Conservation (phyloP, 2,888 invertebrate species). For the Tachina grossa region DNA sequence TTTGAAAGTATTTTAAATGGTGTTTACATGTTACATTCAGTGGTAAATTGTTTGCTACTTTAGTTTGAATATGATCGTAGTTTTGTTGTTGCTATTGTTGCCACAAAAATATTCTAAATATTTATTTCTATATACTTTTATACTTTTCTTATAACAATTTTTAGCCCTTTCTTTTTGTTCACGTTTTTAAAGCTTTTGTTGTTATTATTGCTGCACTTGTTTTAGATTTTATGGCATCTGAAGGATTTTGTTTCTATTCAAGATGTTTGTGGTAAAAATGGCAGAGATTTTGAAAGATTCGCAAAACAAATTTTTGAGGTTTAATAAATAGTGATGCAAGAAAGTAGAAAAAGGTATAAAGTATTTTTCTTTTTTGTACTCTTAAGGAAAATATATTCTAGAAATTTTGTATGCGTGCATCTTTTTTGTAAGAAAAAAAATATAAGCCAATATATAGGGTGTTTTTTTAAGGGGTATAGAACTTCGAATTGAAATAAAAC, state of each 20-base stretch:
- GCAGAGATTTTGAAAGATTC: slow-evolving; percentile 52
- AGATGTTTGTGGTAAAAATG: slow-evolving; percentile 1
- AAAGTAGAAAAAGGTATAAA: slow-evolving; percentile 13
- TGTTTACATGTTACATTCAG: slow-evolving; percentile 77
- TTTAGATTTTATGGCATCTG: neutral
- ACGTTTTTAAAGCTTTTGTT: neutral
- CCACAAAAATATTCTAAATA: slow-evolving; percentile 15
- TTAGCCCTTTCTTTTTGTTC: neutral
- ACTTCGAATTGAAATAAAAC: too few species aligned
- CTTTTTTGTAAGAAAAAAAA: too few species aligned
- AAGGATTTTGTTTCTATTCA: neutral
- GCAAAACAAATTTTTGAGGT: slow-evolving; percentile 40
- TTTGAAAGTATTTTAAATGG: slow-evolving; percentile 78
- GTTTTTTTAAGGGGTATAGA: too few species aligned
- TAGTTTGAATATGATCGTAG: slow-evolving; percentile 17
- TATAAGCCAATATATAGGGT: too few species aligned
- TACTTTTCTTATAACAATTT: slow-evolving; percentile 5
- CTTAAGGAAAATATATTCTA: too few species aligned
- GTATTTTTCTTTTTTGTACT: neutral
- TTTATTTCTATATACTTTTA: slow-evolving; percentile 11
- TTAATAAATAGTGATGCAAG: slow-evolving; percentile 39
- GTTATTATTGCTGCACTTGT: neutral
- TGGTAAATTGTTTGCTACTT: slow-evolving; percentile 68
- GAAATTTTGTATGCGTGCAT: too few species aligned
- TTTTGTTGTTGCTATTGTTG: slow-evolving; percentile 16